phyloP scores from a whole-genome alignment of 2,113 vertebrate species.

The Oostethus manadensis region DNA sequence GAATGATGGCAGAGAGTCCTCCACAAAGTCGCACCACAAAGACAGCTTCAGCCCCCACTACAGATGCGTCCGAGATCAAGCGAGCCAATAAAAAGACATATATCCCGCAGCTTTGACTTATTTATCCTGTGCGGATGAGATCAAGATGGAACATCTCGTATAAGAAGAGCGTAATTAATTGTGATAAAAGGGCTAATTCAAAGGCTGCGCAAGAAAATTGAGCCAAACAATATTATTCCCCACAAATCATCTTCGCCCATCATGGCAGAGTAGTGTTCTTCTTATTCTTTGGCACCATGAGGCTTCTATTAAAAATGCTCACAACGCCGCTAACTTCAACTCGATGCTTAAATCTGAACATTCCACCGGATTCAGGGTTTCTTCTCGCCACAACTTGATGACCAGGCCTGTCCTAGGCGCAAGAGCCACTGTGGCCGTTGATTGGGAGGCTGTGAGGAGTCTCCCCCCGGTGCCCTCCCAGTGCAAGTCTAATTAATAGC shows the following conservation, averaged over 20 bases:
- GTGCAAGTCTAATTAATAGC: slow-evolving; percentile 82
- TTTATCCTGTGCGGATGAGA: slow-evolving; percentile 75
- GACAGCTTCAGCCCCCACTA: slow-evolving; percentile 49
- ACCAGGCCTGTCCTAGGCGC: slow-evolving; percentile 66
- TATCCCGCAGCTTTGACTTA: slow-evolving; percentile 74
- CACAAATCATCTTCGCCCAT: slow-evolving; percentile 72
- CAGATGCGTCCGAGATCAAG: slow-evolving; percentile 74
- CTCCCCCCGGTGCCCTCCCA: slow-evolving; percentile 80
- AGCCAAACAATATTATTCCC: slow-evolving; percentile 73
- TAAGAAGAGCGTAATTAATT: slow-evolving; percentile 78
- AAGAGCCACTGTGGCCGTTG: slow-evolving; percentile 72
- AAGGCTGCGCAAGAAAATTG: slow-evolving; percentile 63
- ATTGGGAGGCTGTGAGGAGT: slow-evolving; percentile 79
- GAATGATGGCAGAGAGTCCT: slow-evolving; percentile 73
- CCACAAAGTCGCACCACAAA: slow-evolving; percentile 65
- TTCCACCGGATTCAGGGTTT: slow-evolving; percentile 37
- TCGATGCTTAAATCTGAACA: slow-evolving; percentile 16
- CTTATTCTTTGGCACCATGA: slow-evolving; percentile 64
- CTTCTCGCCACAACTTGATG: slow-evolving; percentile 51
- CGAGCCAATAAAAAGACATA: slow-evolving; percentile 79
- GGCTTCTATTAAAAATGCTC: slow-evolving; percentile 64
- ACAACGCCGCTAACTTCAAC: not conserved
- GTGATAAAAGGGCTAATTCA: slow-evolving; percentile 79
- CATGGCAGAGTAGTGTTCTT: slow-evolving; percentile 73
- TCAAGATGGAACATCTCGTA: slow-evolving; percentile 78